These are phyloP conservation scores for Hipparchia semele DNA, from an alignment of 2,888 invertebrate species.

Conservation along the genomic window DNA sequence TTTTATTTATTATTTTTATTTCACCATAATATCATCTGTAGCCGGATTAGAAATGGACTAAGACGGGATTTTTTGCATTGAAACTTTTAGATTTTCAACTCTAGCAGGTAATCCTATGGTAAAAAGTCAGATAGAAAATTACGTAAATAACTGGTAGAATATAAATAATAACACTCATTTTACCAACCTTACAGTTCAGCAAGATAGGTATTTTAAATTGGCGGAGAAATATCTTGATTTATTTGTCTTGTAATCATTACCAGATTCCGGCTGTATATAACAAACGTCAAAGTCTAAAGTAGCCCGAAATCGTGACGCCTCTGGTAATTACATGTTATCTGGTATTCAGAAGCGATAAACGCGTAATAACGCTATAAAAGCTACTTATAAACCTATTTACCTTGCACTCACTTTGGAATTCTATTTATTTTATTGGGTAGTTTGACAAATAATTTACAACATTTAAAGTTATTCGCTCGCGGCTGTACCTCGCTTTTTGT, in stretches of 20 bases:
- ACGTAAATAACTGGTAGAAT: no score
- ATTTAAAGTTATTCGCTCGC: constrained; percentile 16
- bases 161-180: no score
- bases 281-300: constrained; percentile 30
- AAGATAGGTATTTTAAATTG: neutral
- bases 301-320: constrained; percentile 35
- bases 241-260: constrained; percentile 20
- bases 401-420: constrained; percentile 15
- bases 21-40: no score
- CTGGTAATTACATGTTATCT: constrained; percentile 33
- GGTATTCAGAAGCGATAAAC: constrained; percentile 25
- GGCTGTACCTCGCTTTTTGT: constrained; percentile 7
- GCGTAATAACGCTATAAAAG: constrained; percentile 25
- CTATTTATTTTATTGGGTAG: constrained; percentile 19
- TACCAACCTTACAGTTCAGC: no score
- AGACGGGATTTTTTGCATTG: no score
- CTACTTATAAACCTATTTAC: constrained; percentile 15
- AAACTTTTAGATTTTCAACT: no score
- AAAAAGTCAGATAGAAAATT: no score
- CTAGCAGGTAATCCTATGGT: no score
- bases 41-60: no score
- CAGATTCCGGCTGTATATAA: constrained; percentile 9
- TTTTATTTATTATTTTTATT: no score
- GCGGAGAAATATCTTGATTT: constrained; percentile 1
- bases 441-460: constrained; percentile 20